phyloP scores from a whole-genome alignment of 2,797 vertebrate species.

The Sphenodon punctatus region DNA sequence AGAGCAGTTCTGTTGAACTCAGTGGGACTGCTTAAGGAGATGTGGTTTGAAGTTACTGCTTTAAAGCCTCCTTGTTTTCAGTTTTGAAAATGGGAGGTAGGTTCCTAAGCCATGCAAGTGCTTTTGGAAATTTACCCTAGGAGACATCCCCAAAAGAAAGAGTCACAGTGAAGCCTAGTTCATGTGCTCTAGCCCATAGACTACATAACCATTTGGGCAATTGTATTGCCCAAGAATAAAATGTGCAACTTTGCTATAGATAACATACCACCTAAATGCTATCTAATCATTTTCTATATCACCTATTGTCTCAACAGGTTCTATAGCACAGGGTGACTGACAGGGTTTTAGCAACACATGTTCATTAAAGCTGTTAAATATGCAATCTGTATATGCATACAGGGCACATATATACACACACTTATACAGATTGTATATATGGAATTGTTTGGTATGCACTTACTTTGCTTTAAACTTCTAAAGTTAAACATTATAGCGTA shows the following conservation, averaged over 20 bases:
- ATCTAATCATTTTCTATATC: slow-evolving; percentile 3
- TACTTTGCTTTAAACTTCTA: slow-evolving; percentile 83
- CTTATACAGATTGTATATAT: slow-evolving; percentile 79
- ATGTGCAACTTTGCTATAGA: neutral
- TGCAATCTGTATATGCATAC: slow-evolving; percentile 73
- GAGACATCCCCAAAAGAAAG: no score
- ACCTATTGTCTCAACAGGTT: slow-evolving; percentile 36
- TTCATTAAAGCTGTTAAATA: slow-evolving; percentile 68
- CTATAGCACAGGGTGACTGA: slow-evolving; percentile 59
- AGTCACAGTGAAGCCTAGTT: accelerated
- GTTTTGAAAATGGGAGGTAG: no score
- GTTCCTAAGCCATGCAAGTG: no score
- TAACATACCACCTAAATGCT: neutral
- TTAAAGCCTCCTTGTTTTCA: no score
- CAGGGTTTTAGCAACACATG: slow-evolving; percentile 36
- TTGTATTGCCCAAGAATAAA: neutral
- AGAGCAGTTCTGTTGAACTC: no score
- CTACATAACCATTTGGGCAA: neutral
- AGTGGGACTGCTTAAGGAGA: no score
- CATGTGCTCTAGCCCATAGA: neutral
- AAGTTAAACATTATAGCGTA: slow-evolving; percentile 90
- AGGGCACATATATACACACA: slow-evolving; percentile 71
- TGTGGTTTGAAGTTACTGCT: no score
- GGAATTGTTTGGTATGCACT: slow-evolving; percentile 92
- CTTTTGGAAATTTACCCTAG: no score